Evolutionary conservation across 2,113 vertebrate species (phyloP).

Genomic region (Bungarus multicinctus): DNA sequence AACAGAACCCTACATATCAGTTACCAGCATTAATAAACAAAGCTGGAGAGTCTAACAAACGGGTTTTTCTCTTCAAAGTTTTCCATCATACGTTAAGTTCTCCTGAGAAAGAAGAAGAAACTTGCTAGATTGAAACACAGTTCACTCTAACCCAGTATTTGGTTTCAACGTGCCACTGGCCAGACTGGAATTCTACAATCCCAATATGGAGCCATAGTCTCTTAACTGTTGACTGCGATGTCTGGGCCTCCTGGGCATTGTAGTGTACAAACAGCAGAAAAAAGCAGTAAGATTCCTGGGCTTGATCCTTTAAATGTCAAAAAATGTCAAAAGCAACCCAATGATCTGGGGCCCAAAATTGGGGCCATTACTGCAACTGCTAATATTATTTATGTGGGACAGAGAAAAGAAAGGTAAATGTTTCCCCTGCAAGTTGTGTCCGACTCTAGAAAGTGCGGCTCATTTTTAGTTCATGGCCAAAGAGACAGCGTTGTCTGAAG

Average conservation of each 20-base stretch:
- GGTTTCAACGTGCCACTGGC: not conserved
- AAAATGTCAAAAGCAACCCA: not conserved
- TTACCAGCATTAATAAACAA: not conserved
- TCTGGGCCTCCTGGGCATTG: not conserved
- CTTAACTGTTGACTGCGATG: not conserved
- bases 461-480: not conserved
- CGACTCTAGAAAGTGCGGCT: not conserved
- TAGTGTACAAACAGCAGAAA: not conserved
- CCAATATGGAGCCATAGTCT: not conserved
- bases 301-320: not conserved
- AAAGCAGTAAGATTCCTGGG: not conserved
- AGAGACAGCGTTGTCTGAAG: not conserved
- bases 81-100: not conserved
- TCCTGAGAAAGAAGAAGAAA: not conserved
- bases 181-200: not conserved
- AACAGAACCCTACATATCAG: not conserved
- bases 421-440: not conserved
- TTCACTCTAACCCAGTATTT: not conserved
- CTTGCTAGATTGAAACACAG: not conserved
- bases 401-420: not conserved
- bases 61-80: not conserved
- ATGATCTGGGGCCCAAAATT: not conserved
- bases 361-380: not conserved
- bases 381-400: not conserved
- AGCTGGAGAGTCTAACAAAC: not conserved